A percentile compares a stretch with the other conserved stretches of the same genome.
Conservation (phyloP, 2,888 invertebrate species). For the Antitype chi region DNA sequence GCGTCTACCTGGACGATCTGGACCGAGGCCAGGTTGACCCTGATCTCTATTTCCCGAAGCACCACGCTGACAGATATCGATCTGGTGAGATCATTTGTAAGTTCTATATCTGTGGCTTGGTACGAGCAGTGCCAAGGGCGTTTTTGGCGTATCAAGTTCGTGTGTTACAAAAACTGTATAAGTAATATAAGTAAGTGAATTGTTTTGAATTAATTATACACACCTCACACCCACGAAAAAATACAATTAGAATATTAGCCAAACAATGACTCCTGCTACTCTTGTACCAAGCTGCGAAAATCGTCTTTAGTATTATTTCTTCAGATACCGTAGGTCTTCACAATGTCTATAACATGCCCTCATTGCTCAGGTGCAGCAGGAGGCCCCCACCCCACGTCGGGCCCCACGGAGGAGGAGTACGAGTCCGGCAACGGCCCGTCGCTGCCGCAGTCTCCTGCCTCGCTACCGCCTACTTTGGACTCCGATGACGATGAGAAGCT, state of each 20-base stretch:
- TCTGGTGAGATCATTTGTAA: conserved; percentile 77
- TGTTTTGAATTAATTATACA: not conserved
- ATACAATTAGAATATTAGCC: not conserved
- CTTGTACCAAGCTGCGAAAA: conserved; percentile 35
- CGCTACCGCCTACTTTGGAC: conserved; percentile 95
- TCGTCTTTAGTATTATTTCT: conserved; percentile 13
- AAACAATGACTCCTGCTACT: conserved; percentile 30
- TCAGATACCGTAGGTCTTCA: too few relatives aligned
- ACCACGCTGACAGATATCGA: conserved; percentile 86
- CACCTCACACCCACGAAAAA: not conserved
- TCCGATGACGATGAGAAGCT: conserved; percentile 96
- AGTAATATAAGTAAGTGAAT: not conserved
- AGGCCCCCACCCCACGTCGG: conserved; percentile 69
- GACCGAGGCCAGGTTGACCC: conserved; percentile 97
- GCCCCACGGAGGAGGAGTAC: conserved; percentile 96
- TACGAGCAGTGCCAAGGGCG: conserved; percentile 38
- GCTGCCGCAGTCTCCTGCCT: conserved; percentile 97
- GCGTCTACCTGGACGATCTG: conserved; percentile 97
- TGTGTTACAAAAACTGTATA: conserved; percentile 6
- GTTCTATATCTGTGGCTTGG: conserved; percentile 63
- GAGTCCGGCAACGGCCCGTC: conserved; percentile 99
- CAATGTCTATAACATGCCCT: not conserved
- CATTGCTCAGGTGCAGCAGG: conserved; percentile 37
- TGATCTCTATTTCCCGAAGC: conserved; percentile 97
- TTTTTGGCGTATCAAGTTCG: conserved; percentile 37